phyloP scores from a whole-genome alignment of 1,140 invertebrate species.

The Drosophila persimilis region DNA sequence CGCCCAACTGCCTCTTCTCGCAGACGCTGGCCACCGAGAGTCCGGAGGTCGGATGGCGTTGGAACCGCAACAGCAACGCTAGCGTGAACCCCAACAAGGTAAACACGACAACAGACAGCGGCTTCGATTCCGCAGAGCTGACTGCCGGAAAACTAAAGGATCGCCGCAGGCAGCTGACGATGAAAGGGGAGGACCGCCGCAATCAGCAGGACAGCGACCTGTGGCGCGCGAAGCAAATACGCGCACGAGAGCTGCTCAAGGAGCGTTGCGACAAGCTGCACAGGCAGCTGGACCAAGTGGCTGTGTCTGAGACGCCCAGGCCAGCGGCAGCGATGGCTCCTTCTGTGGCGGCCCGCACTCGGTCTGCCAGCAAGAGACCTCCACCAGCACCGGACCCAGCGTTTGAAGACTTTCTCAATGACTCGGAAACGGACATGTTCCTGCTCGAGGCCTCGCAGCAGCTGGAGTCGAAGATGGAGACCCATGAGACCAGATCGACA shows the following conservation, averaged over 20 bases:
- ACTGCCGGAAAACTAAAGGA: slow-evolving; percentile 33
- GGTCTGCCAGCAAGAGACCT: slow-evolving; percentile 7
- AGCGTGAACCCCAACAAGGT: slow-evolving; percentile 2
- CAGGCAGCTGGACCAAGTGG: slow-evolving; percentile 54
- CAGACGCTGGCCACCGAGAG: slow-evolving; percentile 71
- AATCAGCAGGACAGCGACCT: slow-evolving; percentile 60
- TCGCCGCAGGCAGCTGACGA: slow-evolving; percentile 47
- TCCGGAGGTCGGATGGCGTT: slow-evolving; percentile 76
- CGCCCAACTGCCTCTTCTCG: slow-evolving; percentile 67
- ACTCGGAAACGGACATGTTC: slow-evolving; percentile 72
- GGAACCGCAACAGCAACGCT: slow-evolving; percentile 46
- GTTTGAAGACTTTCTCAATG: slow-evolving; percentile 70
- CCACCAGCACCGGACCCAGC: slow-evolving; percentile 17
- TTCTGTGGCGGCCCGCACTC: slow-evolving; percentile 10
- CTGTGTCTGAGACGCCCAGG: slow-evolving; percentile 21
- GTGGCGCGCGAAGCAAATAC: slow-evolving; percentile 63
- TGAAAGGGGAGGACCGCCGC: slow-evolving; percentile 53
- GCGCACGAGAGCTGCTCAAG: slow-evolving; percentile 63
- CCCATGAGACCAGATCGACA: not conserved
- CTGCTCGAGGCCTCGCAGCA: slow-evolving; percentile 74
- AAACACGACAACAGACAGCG: slow-evolving; percentile 66
- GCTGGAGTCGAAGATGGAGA: slow-evolving; percentile 54
- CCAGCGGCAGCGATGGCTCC: not conserved
- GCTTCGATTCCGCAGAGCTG: slow-evolving; percentile 68
- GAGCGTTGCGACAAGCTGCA: slow-evolving; percentile 71